Conservation (phyloP, 2,888 invertebrate species). For the Actias luna region DNA sequence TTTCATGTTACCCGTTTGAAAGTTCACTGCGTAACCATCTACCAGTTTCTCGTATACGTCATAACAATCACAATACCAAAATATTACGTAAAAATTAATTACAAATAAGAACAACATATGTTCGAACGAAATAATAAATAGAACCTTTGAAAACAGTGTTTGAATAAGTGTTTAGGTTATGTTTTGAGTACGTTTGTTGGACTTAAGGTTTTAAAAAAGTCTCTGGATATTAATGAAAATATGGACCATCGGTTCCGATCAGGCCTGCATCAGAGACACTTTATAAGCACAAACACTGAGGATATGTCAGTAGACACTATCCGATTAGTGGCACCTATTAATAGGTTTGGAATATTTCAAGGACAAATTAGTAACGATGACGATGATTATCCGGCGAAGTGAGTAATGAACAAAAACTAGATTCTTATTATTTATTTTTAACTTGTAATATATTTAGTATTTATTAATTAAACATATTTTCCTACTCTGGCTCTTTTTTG, state of each 20-base stretch:
- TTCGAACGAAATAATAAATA: constrained; percentile 18
- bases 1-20: constrained; percentile 53
- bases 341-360: constrained; percentile 64
- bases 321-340: constrained; percentile 65
- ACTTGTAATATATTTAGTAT: not conserved
- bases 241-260: constrained; percentile 52
- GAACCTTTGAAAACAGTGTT: constrained; percentile 7
- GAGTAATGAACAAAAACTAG: constrained; percentile 39
- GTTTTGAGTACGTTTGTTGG: constrained; percentile 37
- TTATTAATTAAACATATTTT: constrained; percentile 4
- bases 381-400: constrained; percentile 60
- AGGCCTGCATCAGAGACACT: constrained; percentile 61
- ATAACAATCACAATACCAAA: constrained; percentile 19
- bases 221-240: constrained; percentile 25
- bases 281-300: constrained; percentile 59
- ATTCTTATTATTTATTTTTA: constrained; percentile 5
- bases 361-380: constrained; percentile 56
- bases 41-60: constrained; percentile 38
- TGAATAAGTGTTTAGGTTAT: constrained; percentile 42
- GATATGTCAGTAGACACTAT: constrained; percentile 65
- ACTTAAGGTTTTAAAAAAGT: constrained; percentile 24
- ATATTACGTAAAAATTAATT: not conserved
- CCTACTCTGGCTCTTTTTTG: not conserved
- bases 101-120: not conserved
- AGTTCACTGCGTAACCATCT: constrained; percentile 60